Base-by-base conservation (phyloP, 1,140 invertebrate genomes). In the Microplitis mediator region DNA sequence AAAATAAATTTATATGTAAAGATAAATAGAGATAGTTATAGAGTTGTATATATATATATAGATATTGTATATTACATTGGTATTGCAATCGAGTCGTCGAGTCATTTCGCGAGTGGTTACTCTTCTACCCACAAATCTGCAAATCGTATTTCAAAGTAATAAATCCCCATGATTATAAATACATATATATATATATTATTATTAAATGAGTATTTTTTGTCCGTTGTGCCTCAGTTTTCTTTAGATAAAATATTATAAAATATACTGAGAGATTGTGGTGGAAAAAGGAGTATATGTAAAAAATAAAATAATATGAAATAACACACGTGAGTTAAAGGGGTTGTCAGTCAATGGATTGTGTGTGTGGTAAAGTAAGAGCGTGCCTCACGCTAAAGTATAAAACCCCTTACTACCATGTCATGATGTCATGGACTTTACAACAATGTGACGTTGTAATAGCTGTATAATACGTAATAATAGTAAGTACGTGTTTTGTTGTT, bases 371-470 rank as follows among this genome's bases (percentile, higher is more conserved):
- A 66, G 8, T 32, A 8, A 63, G 75, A 76, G 80, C 81, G 79
- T 81, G 79, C 74, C 72, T 75, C 81, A 80, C 80, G 80, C 81
- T 76, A 82, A 45, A 9, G 39, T 66, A 74, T 78, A 6, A 52
- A 61, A 58, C 54, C 31, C 62, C 11, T 45, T 45, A 3, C 39
- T 45, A 23, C 71, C 34, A 23, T 23, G 23, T 23, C 23, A 23
- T 23, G 69, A 63, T 61, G 63, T 76, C 69, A 52, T 74, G 50
- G 65, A 78, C 70, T 51, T 73, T 75, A 73, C 75, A 77, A 77
- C 75, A 71, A 72, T 78, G 77, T 78, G 77, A 80, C 76, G 79
- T 74, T 65, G 72, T 81, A 79, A 82, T 79, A 75, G 72, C 74
- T 79, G 78, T 78, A 78, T 80, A 82, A 45, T 45, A 45, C 3